phyloP scores from a whole-genome alignment of 2,888 invertebrate genomes.

The Sphinx pinastri region DNA sequence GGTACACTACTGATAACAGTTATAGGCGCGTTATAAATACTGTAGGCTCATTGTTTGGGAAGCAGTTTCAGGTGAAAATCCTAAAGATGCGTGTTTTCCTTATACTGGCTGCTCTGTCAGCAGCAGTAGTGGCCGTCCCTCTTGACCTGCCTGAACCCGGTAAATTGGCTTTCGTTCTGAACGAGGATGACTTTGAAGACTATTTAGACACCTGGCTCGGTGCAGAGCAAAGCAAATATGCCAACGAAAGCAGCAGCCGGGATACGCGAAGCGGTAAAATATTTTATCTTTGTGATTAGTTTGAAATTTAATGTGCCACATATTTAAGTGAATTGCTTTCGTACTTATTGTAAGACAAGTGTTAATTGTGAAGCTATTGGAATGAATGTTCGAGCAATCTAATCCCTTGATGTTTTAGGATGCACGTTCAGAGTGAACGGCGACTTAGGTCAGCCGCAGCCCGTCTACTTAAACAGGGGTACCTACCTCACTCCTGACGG shows the following conservation, averaged over 20 bases:
- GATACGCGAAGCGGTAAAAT: slow-evolving; percentile 55
- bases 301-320: not conserved
- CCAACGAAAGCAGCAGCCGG: slow-evolving; percentile 45
- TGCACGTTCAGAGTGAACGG: slow-evolving; percentile 77
- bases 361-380: too few species aligned
- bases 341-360: too few species aligned
- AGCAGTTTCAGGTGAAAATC: slow-evolving; percentile 16
- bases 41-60: not conserved
- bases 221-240: slow-evolving; percentile 55
- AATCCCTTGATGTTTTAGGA: slow-evolving; percentile 42
- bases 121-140: slow-evolving; percentile 50
- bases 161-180: slow-evolving; percentile 62
- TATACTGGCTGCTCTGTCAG: slow-evolving; percentile 46
- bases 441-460: slow-evolving; percentile 83
- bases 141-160: slow-evolving; percentile 63
- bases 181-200: slow-evolving; percentile 77
- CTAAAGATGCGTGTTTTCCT: slow-evolving; percentile 41
- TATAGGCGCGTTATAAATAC: slow-evolving; percentile 21
- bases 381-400: not conserved
- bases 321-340: not conserved
- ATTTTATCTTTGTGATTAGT: not conserved
- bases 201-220: slow-evolving; percentile 73
- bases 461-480: slow-evolving; percentile 79
- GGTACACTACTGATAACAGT: slow-evolving; percentile 12
- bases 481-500: slow-evolving; percentile 59